phyloP scores from a whole-genome alignment of 2,797 vertebrate species.

The Sylvilagus floridanus region DNA sequence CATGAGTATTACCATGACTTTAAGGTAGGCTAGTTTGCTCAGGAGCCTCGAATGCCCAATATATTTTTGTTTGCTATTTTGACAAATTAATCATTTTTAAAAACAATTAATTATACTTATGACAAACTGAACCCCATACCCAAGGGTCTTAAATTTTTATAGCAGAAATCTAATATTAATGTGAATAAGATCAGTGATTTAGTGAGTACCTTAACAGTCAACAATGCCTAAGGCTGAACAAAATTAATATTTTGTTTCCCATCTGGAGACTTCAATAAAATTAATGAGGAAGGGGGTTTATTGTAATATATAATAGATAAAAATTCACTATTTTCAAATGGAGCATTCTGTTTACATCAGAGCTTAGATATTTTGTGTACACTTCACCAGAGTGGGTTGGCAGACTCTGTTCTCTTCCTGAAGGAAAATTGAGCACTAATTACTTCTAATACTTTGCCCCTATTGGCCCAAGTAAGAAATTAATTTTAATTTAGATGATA shows the following conservation, averaged over 20 bases:
- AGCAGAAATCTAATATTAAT: conserved; percentile 94
- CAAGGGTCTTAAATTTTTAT: conserved; percentile 92
- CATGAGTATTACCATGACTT: conserved; percentile 95
- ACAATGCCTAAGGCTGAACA: conserved; percentile 98
- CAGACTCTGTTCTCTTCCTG: conserved; percentile 88
- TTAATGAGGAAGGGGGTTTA: conserved; percentile 97
- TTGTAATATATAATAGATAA: conserved; percentile 94
- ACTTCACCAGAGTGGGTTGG: conserved; percentile 82
- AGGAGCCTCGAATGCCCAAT: conserved; percentile 91
- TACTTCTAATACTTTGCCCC: conserved; percentile 62
- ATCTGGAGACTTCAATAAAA: conserved; percentile 99
- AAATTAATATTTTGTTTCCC: conserved; percentile 99
- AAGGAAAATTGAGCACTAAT: conserved; percentile 59
- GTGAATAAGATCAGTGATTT: conserved; percentile 96
- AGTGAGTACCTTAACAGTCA: conserved; percentile 97
- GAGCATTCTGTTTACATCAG: conserved; percentile 90
- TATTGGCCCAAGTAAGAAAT: conserved; percentile 82
- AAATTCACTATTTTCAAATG: conserved; percentile 92
- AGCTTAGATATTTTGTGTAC: conserved; percentile 84
- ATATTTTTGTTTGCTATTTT: conserved; percentile 89
- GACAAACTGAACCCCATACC: conserved; percentile 96
- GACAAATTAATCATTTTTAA: conserved; percentile 97
- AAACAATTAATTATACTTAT: conserved; percentile 99
- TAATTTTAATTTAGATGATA: conserved; percentile 70
- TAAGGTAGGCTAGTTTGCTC: conserved; percentile 94